Base-by-base conservation (phyloP, 2,797 vertebrate genomes). In the Todus mexicanus region DNA sequence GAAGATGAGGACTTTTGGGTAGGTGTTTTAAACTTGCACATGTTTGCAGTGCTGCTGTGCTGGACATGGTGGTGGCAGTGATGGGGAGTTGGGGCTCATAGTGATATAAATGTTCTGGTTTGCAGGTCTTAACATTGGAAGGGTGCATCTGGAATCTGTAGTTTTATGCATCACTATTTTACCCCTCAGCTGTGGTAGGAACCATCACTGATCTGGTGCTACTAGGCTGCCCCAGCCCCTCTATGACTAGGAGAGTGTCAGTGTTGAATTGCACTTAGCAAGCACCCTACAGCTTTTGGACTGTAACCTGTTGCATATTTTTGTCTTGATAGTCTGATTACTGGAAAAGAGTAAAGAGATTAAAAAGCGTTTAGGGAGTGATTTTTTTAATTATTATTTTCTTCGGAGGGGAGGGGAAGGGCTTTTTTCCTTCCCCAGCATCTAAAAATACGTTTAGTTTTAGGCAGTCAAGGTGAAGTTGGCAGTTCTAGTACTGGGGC, bases 371-470 rank as follows among this genome's bases (percentile, higher is more conserved):
- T 65, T 47, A 10, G 6, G 14, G 12, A 54, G 22, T 7, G 4
- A 68, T 73, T 1, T 7, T 33, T 35, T 33, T 35, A 35, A 5
- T 10, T 31, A 9, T 18, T 18, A n/a, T 11, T 2, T 4, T 17
- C 20, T 6, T 2, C 6, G n/a, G n/a, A n/a, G n/a, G n/a, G n/a
- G n/a, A n/a, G n/a, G n/a, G n/a, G n/a, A n/a, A n/a, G n/a, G n/a
- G n/a, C 8, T 11, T 33, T 31, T 25, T 11, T 6, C 3, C 12
- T 9, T 1, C 6, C 5, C 3, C 1, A 3, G 6, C 8, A 26
- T 51, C 12, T 84, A 13, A 71, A 90, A 72, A 31, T 27, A 18
- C 3, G 1, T 45, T 43, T 50, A 72, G 25, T 35, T 56, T 80
- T 38, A 45, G 53, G 51, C 35, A 60, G 18, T 73, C 50, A 56